Conservation (phyloP, 2,888 invertebrate genomes). For the Trisateles emortualis region DNA sequence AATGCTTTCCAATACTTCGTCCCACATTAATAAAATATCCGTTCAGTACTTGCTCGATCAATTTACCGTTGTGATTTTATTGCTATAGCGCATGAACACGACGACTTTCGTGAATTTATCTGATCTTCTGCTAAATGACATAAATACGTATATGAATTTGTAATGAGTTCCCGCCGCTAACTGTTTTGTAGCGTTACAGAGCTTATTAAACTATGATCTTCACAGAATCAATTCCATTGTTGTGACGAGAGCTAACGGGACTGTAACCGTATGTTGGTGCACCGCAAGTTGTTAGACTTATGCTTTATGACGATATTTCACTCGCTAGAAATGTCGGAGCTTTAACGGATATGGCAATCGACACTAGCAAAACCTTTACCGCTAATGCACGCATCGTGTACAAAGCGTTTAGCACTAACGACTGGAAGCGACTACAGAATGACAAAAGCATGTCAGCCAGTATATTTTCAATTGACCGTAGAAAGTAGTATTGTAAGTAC, state of each 20-base stretch:
- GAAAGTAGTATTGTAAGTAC: conserved; percentile 45
- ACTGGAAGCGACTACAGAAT: conserved; percentile 48
- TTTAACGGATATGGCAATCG: conserved; percentile 50
- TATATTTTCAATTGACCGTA: conserved; percentile 45
- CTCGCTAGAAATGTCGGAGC: conserved; percentile 31
- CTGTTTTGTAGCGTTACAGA: conserved; percentile 32
- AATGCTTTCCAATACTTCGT: conserved; percentile 29
- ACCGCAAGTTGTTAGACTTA: conserved; percentile 47
- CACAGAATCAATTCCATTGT: conserved; percentile 47
- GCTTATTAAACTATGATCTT: conserved; percentile 32
- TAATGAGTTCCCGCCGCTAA: conserved; percentile 29
- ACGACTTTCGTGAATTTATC: conserved; percentile 36
- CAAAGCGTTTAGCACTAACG: conserved; percentile 41
- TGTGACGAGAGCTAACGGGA: conserved; percentile 50
- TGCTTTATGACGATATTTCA: conserved; percentile 47
- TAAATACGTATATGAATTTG: conserved; percentile 40
- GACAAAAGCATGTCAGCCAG: conserved; percentile 56
- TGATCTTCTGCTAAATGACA: conserved; percentile 38
- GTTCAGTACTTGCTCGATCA: conserved; percentile 31
- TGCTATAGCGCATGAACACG: conserved; percentile 43
- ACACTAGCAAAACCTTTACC: conserved; percentile 44
- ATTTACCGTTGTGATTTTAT: conserved; percentile 47
- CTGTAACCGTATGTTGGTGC: conserved; percentile 32
- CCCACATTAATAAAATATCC: conserved; percentile 39
- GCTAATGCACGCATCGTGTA: conserved; percentile 60